Evolutionary conservation across 2,888 invertebrate genomes (phyloP).

Genomic region (Catocala nupta): DNA sequence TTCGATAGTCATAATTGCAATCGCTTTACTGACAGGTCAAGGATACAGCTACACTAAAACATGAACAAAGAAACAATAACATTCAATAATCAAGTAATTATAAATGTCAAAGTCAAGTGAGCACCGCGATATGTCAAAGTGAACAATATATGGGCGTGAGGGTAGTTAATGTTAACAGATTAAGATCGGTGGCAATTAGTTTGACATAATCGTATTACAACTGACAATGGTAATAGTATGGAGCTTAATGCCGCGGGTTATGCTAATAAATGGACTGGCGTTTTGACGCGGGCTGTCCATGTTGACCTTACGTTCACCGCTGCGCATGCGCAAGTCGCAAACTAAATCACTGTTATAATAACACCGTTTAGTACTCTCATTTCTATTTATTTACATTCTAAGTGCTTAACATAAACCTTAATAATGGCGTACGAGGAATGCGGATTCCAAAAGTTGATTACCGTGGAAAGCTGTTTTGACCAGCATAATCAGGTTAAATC

Average conservation of each 20-base stretch:
- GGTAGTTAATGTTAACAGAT: slow-evolving; percentile 54
- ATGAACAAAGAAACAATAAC: slow-evolving; percentile 66
- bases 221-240: slow-evolving; percentile 61
- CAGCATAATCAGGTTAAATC: too few species aligned
- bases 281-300: slow-evolving; percentile 37
- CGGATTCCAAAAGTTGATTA: too few species aligned
- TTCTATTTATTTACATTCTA: slow-evolving; percentile 33
- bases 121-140: slow-evolving; percentile 55
- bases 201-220: slow-evolving; percentile 65
- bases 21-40: slow-evolving; percentile 67
- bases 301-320: slow-evolving; percentile 76
- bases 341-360: slow-evolving; percentile 43
- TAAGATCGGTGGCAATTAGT: slow-evolving; percentile 67
- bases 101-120: slow-evolving; percentile 68
- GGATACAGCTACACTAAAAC: slow-evolving; percentile 60
- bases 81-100: slow-evolving; percentile 64
- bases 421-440: slow-evolving; percentile 11
- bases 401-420: slow-evolving; percentile 19
- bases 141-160: slow-evolving; percentile 57
- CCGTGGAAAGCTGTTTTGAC: too few species aligned
- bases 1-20: slow-evolving; percentile 52
- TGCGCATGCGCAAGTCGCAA: slow-evolving; percentile 36
- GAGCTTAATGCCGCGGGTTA: slow-evolving; percentile 55
- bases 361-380: slow-evolving; percentile 31
- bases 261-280: slow-evolving; percentile 70